Evolutionary conservation across 2,113 vertebrate genomes (phyloP), one percentile per base, ranked within the genome.

Genomic region (Xenotilapia leptura): DNA sequence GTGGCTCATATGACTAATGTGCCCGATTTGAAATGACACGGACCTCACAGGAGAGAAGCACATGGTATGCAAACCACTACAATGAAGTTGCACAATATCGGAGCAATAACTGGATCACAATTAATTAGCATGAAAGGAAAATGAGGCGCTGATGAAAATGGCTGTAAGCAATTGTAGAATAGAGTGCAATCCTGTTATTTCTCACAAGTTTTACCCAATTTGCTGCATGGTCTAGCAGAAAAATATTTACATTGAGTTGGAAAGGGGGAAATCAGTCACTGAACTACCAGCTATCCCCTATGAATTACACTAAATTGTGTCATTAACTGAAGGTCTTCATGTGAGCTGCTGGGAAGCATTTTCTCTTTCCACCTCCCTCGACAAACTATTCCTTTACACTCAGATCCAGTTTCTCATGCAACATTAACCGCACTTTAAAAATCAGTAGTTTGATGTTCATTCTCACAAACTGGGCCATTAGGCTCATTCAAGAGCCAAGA

Each of bases 391-490:
- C 85, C 92, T 95, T 95, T 89, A 94, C 93, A 87, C 90, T 96
- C 84, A 87, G 90, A 94, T 95, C 91, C 93, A 92, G 92, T 94
- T 94, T 93, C 92, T 94, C 95, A 94, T 94, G 94, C 93, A 95
- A 94, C 95, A 94, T 96, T 96, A 95, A 95, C 92, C 86, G 86
- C 91, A 94, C 94, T 94, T 94, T 94, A 94, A 94, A 95, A 95
- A 96, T 95, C 94, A 94, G 94, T 94, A 94, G 92, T 91, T 94
- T 92, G 92, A 94, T 94, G 93, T 94, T 93, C 92, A 93, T 94
- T 94, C 91, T 94, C 93, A 93, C 94, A 95, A 95, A 94, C 92
- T 94, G 94, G 91, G 86, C 89, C 90, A 91, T 94, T 94, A 94
- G 90, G 90, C 88, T 95, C 92, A 93, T 12, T 85, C 90, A 91